Conservation (phyloP, 2,113 vertebrate species). For the Chionomys nivalis region DNA sequence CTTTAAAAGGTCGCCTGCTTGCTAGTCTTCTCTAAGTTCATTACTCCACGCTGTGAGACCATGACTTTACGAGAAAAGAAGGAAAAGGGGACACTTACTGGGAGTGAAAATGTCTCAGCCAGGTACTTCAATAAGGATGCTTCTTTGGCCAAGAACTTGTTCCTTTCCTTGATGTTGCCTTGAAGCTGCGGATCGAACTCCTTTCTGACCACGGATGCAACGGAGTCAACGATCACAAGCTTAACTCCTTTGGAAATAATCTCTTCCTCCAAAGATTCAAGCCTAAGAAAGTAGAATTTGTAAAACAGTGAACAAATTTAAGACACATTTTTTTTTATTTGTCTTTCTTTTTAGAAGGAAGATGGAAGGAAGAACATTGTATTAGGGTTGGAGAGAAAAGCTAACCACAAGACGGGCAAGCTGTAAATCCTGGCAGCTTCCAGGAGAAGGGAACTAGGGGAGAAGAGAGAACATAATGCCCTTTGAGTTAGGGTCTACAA, state of each 20-base stretch:
- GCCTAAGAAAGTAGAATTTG: constrained; percentile 79
- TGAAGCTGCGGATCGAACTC: constrained; percentile 91
- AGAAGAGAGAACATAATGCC: background rate
- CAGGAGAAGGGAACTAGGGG: background rate
- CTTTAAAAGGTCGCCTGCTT: constrained; percentile 54
- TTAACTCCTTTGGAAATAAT: constrained; percentile 89
- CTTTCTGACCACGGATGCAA: constrained; percentile 92
- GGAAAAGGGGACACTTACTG: constrained; percentile 85
- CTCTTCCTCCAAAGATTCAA: constrained; percentile 91
- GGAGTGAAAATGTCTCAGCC: constrained; percentile 91
- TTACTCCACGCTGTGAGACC: constrained; percentile 35
- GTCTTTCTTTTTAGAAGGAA: background rate
- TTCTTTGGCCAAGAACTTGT: constrained; percentile 88
- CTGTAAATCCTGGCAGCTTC: background rate
- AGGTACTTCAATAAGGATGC: constrained; percentile 90
- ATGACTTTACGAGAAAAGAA: constrained; percentile 54
- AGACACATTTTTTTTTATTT: background rate
- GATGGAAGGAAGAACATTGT: background rate
- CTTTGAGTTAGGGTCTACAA: background rate
- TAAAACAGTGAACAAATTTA: constrained; percentile 11
- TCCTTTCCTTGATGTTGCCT: constrained; percentile 88
- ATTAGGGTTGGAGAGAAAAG: background rate
- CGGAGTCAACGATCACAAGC: constrained; percentile 90
- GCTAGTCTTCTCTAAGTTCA: constrained; percentile 63
- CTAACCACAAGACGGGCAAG: background rate